Evolutionary conservation across 1,140 invertebrate species (phyloP).

Genomic region (Reticulitermes speratus): DNA sequence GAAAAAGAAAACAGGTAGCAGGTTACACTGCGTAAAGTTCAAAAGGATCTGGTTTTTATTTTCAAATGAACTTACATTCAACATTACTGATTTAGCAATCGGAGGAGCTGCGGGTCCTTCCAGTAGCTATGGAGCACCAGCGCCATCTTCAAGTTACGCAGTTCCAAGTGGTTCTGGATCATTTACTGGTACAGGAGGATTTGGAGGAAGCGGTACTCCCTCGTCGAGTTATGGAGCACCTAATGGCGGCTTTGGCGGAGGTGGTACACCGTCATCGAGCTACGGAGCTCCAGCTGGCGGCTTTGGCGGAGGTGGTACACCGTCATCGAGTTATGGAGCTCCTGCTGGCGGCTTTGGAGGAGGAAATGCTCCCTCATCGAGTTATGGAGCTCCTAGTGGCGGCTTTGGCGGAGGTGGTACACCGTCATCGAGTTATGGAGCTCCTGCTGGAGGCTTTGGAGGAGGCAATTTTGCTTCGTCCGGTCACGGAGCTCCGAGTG

Average conservation of each 20-base stretch:
- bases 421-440: slow-evolving; percentile 49
- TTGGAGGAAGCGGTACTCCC: slow-evolving; percentile 34
- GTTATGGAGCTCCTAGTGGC: slow-evolving; percentile 17
- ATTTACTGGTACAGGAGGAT: background rate
- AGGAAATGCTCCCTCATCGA: background rate
- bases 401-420: background rate
- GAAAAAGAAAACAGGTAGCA: no score
- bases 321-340: slow-evolving; percentile 44
- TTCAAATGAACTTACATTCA: no score
- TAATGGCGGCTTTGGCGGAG: background rate
- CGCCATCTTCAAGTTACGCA: no score
- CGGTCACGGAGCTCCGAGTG: slow-evolving; percentile 45
- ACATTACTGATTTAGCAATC: no score
- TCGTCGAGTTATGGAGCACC: slow-evolving; percentile 43
- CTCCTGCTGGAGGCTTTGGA: slow-evolving; percentile 42
- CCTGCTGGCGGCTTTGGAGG: background rate
- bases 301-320: slow-evolving; percentile 29
- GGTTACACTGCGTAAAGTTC: no score
- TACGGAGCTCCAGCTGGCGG: slow-evolving; percentile 10
- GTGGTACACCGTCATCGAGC: background rate
- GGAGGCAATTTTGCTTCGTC: slow-evolving; percentile 41
- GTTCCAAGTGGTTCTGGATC: background rate
- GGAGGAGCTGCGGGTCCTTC: no score
- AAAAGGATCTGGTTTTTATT: no score
- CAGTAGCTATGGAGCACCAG: no score